phyloP scores from a whole-genome alignment of 2,797 vertebrate species.

The Falco novaeseelandiae region DNA sequence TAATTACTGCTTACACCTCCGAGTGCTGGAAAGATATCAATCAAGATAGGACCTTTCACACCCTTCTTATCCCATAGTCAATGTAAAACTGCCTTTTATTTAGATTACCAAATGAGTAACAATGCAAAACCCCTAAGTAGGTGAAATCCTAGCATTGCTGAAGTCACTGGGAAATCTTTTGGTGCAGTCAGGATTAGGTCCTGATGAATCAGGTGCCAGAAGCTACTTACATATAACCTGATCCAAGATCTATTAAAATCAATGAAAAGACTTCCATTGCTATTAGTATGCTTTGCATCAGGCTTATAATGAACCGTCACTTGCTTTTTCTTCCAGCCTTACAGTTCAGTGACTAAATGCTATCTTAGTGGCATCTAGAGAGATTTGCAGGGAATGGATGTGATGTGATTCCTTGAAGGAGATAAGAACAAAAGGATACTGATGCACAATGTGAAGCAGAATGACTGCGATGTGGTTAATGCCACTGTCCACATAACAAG shows the following conservation, averaged over 20 bases:
- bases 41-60: background rate
- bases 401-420: background rate
- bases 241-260: background rate
- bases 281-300: background rate
- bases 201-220: background rate
- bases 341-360: background rate
- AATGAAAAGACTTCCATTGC: background rate
- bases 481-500: background rate
- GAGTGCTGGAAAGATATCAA: background rate
- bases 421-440: background rate
- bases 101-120: background rate
- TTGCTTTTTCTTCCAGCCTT: background rate
- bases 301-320: background rate
- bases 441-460: background rate
- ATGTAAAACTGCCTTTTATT: background rate
- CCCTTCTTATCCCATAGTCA: background rate
- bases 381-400: background rate
- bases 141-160: background rate
- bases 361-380: background rate
- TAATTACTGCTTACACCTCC: background rate
- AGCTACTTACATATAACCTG: background rate
- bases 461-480: background rate
- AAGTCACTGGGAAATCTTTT: background rate
- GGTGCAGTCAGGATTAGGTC: background rate
- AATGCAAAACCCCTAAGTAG: background rate